Evolutionary conservation across 2,888 invertebrate genomes (phyloP), one percentile per base, ranked within the genome.

Genomic region (Vandiemenella viatica): DNA sequence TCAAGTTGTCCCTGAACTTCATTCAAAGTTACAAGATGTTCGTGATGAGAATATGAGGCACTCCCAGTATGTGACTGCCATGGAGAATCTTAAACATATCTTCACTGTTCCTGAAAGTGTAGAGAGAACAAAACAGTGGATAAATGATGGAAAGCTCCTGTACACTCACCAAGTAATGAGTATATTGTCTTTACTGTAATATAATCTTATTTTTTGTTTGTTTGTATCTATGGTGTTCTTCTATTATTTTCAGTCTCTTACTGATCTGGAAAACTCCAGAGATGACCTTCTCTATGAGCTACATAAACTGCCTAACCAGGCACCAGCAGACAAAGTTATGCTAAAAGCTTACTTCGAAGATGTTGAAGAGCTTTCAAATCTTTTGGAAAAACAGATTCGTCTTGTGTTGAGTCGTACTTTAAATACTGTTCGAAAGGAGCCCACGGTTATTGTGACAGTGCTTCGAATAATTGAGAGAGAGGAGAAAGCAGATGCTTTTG

Each of bases 21-120:
- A 83, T 51, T 79, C 80, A 23, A 83, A 84, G 37, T 69, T 98
- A 22, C 83, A 84, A 62, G 79, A 83, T 41, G 86, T 97, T 0
- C 75, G 90, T 20, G 88, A 90, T 55, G 96, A 97, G 66, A 95
- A 95, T 63, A 85, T 87, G 57, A 79, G 85, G 17, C 93, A 97
- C 67, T 95, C 95, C 0, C 97, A 95, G 63, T 92, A 95, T 67
- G 93, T 92, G 1, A 95, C 96, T 1, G 97, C 97, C 0, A 92
- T 91, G 75, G 96, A 98, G 63, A 98, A 98, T 63, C 71, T 98
- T 21, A 96, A 95, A 64, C 95, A 97, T 62, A 95, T 98, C 55
- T 96, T 97, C 61, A 95, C 92, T 41, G 93, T 97, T 1, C 95
- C 93, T 8, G 92, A 93, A 60, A 93, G 91, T 67, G 90, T 97